Evolutionary conservation across 2,797 vertebrate genomes (phyloP).

Genomic region (Crenichthys baileyi): DNA sequence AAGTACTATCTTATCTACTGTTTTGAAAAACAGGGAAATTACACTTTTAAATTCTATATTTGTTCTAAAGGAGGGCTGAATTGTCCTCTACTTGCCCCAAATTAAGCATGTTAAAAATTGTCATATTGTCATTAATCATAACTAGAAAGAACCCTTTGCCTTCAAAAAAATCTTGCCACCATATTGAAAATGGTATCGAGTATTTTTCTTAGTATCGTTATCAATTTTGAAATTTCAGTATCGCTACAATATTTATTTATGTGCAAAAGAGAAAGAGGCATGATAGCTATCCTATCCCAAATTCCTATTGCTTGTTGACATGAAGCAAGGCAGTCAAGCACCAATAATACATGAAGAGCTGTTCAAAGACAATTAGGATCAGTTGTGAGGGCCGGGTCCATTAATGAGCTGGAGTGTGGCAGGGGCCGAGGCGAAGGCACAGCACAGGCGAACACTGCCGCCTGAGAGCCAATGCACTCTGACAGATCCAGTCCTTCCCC

Average conservation of each 20-base stretch:
- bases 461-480: conserved; percentile 88
- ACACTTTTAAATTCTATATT: too few species aligned
- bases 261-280: conserved; percentile 54
- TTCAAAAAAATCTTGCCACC: too few species aligned
- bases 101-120: too few species aligned
- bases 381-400: conserved; percentile 94
- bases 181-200: too few species aligned
- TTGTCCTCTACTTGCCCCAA: too few species aligned
- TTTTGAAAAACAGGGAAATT: too few species aligned
- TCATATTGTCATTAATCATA: too few species aligned
- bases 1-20: too few species aligned
- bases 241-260: background rate
- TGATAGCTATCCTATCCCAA: conserved; percentile 77
- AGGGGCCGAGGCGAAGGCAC: conserved; percentile 77
- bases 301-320: conserved; percentile 90
- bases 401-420: conserved; percentile 95
- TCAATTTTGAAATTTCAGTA: too few species aligned
- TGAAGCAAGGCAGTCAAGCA: conserved; percentile 93
- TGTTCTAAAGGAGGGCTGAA: too few species aligned
- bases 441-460: conserved; percentile 47
- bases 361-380: conserved; percentile 98
- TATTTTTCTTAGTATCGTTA: too few species aligned
- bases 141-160: too few species aligned
- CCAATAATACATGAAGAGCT: conserved; percentile 97
- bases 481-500: conserved; percentile 95